These are phyloP conservation scores for Menura novaehollandiae DNA, from an alignment of 2,113 vertebrate species.

Conservation along the genomic window DNA sequence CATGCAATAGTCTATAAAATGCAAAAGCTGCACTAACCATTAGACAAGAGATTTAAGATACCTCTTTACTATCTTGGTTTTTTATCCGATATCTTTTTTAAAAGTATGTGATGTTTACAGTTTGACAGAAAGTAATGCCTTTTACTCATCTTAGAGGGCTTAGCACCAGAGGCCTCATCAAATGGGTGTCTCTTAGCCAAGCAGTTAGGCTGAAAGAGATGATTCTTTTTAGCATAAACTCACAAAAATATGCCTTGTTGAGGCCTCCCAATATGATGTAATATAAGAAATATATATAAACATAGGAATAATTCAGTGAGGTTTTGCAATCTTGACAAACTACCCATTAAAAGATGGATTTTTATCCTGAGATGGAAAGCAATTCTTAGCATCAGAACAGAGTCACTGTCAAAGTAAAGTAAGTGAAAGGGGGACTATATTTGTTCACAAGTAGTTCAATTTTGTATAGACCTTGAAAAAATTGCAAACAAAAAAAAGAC, in stretches of 20 bases:
- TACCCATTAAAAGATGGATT: neutral
- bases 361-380: neutral
- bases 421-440: neutral
- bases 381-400: neutral
- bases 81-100: neutral
- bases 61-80: neutral
- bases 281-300: constrained; percentile 22
- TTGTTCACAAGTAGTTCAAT: neutral
- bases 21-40: neutral
- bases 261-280: constrained; percentile 4
- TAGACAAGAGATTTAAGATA: neutral
- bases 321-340: constrained; percentile 1
- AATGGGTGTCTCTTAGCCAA: neutral
- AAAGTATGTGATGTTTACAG: neutral
- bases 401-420: neutral
- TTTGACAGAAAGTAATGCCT: neutral
- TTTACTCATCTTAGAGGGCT: neutral
- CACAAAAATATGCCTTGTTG: neutral
- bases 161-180: neutral
- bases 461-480: neutral
- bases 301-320: neutral
- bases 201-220: neutral
- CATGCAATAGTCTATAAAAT: neutral
- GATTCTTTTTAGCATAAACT: constrained; percentile 1
- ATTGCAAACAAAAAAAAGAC: neutral